Base-by-base conservation (phyloP, 2,888 invertebrate species). In the Cheilosia pagana region DNA sequence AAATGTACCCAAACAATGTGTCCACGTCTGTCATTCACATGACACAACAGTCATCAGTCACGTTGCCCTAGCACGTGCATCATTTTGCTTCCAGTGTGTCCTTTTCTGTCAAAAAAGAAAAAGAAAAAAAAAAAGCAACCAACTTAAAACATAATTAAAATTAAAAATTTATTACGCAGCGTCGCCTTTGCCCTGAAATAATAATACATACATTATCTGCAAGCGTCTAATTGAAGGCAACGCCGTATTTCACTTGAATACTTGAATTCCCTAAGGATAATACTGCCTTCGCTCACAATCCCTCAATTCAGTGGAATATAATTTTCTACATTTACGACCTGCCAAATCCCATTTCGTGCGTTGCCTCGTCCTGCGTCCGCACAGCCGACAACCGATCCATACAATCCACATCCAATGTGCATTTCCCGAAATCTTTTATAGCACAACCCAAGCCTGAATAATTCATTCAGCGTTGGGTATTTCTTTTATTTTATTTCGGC, bases 341-440 rank as follows among this genome's bases (percentile, higher is more conserved):
- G 76, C 76, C 68, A 77, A 71, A 78, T 78, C 63, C 62, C 70
- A 63, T 63, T 71, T 71, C 52, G 39, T 63, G 55, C 39, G 52
- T 52, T 4, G 25, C 31, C 6, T 48, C 41, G 8, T 25, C 60
- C 50, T 25, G 45, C 45, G 28, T 12, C 53, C 45, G 45, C 53
- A 31, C 21, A 21, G 5, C 48, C 62, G 14, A 48, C 21, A 21
- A 2, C 45, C 62, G 14, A 31, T 14, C 52, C 39, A 19, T 25
- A 25, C 52, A 48, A 21, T 21, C n/a, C 10, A 19, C 14, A 41
- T 45, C 68, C 68, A 60, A 68, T 77, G 72, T 82, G 82, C 67
- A 81, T 82, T 82, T 72, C 21, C 41, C 41, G 31, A 59, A 76
- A 72, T 68, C 82, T 77, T 82, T 72, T 82, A 77, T 82, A 82